These are phyloP conservation scores for Antigone vipio DNA, from an alignment of 2,113 vertebrate genomes.

Conservation along the genomic window DNA sequence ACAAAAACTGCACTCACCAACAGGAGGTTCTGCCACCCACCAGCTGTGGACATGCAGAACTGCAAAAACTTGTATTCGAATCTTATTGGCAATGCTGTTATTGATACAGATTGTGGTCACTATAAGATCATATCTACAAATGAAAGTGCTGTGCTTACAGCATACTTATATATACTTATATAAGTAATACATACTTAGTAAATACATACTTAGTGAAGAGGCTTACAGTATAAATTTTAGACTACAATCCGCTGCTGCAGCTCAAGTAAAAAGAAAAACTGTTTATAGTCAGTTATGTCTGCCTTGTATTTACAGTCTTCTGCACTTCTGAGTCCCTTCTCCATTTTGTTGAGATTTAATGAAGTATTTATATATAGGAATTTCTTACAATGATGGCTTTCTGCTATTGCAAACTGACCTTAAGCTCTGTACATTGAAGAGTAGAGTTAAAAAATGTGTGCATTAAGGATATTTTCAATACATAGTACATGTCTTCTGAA, in stretches of 20 bases:
- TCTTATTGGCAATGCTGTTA: neutral
- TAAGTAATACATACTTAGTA: neutral
- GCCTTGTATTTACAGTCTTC: neutral
- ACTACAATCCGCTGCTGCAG: neutral
- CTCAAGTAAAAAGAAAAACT: neutral
- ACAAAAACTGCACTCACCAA: neutral
- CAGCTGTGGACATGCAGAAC: fast-evolving
- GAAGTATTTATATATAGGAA: neutral
- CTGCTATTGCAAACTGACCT: neutral
- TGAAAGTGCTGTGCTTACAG: neutral
- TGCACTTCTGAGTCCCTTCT: neutral
- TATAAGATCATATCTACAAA: neutral
- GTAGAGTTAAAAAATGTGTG: neutral
- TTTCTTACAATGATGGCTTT: neutral
- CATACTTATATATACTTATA: too few relatives aligned
- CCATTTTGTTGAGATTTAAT: neutral
- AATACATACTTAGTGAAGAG: neutral
- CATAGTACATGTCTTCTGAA: neutral
- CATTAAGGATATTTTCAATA: neutral
- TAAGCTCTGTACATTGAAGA: neutral
- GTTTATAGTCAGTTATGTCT: neutral
- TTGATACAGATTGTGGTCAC: neutral
- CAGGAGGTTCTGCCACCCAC: neutral
- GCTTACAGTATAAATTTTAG: neutral
- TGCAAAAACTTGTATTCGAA: neutral